Base-by-base conservation (phyloP, 2,888 invertebrate genomes). In the Gymnosoma rotundatum region DNA sequence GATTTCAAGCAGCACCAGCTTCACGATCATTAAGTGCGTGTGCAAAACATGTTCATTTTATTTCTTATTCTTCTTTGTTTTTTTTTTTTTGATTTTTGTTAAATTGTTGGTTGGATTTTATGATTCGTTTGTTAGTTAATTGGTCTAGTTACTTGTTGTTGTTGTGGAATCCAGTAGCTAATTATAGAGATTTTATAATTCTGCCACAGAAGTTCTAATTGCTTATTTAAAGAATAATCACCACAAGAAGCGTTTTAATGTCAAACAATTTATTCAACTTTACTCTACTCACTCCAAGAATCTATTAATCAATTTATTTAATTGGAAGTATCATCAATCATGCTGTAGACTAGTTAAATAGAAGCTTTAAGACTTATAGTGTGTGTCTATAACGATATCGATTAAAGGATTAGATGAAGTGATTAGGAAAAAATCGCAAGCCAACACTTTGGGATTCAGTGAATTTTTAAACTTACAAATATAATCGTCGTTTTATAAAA, bases 71-170 rank as follows among this genome's bases (percentile, higher is more conserved):
- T 6, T 32, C 7, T 50, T 54, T 8, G 0, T 18, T 18, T 74
- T 20, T 20, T 56, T 50, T 60, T 67, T 20, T 32, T 32, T 20
- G 38, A 60, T 58, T 45, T 20, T 7, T 54, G 32, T 45, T 58
- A 12, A 48, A 56, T 56, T 72, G 45, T 45, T 66, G 64, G 25
- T 50, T 25, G 64, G 60, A 66, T 61, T 82, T 82, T 76, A 82
- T 60, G 70, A 66, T 82, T 70, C 70, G 36, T 82, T 76, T 60
- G 64, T 82, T 76, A 76, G 64, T 82, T 76, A 82, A 82, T 82
- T 76, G 81, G 75, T 82, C 79, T 73, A 67, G 66, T 70, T 48
- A 52, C 50, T 50, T 66, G 36, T 16, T 76, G 50, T 60, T 21
- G 5, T 21, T 36, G 54, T 42, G 10, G 45, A 64, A 66, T 52